Evolutionary conservation across 2,113 vertebrate species (phyloP).

Genomic region (Podarcis cretensis): DNA sequence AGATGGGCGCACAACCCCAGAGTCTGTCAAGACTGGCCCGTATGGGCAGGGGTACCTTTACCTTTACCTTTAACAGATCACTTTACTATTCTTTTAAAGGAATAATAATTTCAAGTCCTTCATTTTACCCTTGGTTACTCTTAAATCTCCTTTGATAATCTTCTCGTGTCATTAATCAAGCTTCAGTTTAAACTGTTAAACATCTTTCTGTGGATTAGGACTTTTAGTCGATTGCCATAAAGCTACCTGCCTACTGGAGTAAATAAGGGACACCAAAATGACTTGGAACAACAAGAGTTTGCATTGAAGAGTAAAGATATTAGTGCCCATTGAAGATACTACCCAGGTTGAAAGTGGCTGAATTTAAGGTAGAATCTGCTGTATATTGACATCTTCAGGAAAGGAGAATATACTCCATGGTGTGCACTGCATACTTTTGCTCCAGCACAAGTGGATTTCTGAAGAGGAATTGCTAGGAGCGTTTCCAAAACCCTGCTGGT

Average conservation of each 20-base stretch:
- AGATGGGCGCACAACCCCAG: too few species aligned
- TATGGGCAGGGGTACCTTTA: too few species aligned
- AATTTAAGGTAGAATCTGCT: not conserved
- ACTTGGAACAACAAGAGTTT: not conserved
- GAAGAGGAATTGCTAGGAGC: not conserved
- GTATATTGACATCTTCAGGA: fast-evolving
- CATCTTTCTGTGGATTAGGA: not conserved
- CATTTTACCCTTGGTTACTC: not conserved
- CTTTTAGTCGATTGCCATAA: not conserved
- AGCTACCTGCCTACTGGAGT: not conserved
- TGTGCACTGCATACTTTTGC: not conserved
- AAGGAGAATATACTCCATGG: not conserved
- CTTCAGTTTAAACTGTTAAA: conserved; percentile 16
- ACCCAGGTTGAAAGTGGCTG: not conserved
- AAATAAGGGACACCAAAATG: not conserved
- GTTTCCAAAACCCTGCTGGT: not conserved
- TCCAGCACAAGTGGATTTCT: not conserved
- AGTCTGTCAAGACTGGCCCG: too few species aligned
- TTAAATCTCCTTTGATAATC: not conserved
- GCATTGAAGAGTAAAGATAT: not conserved
- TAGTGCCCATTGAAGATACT: not conserved
- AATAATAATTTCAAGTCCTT: not conserved
- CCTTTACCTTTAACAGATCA: not conserved
- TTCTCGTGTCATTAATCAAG: not conserved
- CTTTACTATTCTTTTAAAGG: not conserved